Evolutionary conservation across 2,113 vertebrate species (phyloP).

Genomic region (Eolophus roseicapilla): DNA sequence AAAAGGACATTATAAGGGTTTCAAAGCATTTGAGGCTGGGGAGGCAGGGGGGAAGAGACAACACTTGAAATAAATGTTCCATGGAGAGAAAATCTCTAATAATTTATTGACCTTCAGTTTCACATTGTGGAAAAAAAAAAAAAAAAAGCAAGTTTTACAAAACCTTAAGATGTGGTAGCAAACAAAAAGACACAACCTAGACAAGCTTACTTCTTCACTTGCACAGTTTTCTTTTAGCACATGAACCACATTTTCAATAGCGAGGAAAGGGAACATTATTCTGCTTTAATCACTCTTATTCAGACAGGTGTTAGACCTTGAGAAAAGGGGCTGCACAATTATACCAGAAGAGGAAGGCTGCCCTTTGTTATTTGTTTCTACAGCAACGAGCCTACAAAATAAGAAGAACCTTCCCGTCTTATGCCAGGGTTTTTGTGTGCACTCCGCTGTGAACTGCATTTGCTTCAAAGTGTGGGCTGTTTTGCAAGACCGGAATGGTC

Average conservation of each 20-base stretch:
- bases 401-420: slow-evolving; percentile 80
- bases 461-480: slow-evolving; percentile 75
- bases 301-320: slow-evolving; percentile 78
- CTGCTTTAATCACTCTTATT: slow-evolving; percentile 77
- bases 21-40: not conserved
- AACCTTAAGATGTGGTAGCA: slow-evolving; percentile 82
- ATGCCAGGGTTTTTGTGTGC: slow-evolving; percentile 81
- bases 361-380: slow-evolving; percentile 86
- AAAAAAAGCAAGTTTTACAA: slow-evolving; percentile 88
- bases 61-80: slow-evolving; percentile 7
- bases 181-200: slow-evolving; percentile 72
- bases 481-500: slow-evolving; percentile 66
- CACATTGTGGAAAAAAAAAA: slow-evolving; percentile 93
- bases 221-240: slow-evolving; percentile 56
- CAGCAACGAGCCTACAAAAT: slow-evolving; percentile 82
- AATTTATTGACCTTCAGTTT: slow-evolving; percentile 98
- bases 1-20: not conserved
- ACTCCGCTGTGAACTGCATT: slow-evolving; percentile 78
- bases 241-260: slow-evolving; percentile 66
- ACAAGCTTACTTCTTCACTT: slow-evolving; percentile 76
- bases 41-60: not conserved
- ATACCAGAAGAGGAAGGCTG: slow-evolving; percentile 82
- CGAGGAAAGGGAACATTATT: slow-evolving; percentile 71
- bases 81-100: slow-evolving; percentile 89
- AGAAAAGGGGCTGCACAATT: slow-evolving; percentile 84